These are phyloP conservation scores for Ailurus styani DNA, from an alignment of 2,113 vertebrate species.

Conservation along the genomic window DNA sequence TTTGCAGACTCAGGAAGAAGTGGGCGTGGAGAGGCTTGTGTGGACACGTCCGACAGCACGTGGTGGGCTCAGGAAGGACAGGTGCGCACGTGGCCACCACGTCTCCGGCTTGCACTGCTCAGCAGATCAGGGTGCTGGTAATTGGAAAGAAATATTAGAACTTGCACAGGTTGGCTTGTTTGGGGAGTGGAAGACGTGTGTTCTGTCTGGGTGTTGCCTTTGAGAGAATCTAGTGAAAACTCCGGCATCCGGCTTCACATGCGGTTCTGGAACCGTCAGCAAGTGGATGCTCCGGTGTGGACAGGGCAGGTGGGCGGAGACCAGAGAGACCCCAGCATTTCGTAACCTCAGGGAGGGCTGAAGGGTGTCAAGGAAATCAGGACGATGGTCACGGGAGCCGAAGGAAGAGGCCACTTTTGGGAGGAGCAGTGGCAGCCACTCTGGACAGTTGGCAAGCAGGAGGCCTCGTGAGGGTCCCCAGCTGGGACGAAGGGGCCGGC, in stretches of 20 bases:
- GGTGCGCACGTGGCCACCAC: accelerated
- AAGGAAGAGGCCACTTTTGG: background rate
- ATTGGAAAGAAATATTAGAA: background rate
- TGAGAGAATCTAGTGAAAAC: too few relatives aligned
- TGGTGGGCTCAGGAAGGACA: too few relatives aligned
- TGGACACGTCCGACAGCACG: too few relatives aligned
- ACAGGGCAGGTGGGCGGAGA: too few relatives aligned
- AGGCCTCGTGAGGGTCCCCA: background rate
- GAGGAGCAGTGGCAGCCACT: too few relatives aligned
- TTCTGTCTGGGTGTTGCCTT: background rate
- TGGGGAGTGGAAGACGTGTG: background rate
- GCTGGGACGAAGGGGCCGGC: background rate
- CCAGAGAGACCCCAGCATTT: background rate
- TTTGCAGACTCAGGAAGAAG: too few relatives aligned
- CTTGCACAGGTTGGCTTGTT: too few relatives aligned
- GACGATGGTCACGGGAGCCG: background rate
- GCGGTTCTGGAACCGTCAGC: too few relatives aligned
- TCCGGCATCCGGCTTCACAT: background rate
- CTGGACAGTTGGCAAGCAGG: background rate
- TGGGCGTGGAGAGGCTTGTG: too few relatives aligned
- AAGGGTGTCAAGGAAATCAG: background rate
- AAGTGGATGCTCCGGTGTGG: too few relatives aligned
- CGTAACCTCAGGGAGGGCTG: background rate
- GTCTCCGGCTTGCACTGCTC: background rate
- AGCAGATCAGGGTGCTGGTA: accelerated